Evolutionary conservation across 2,888 invertebrate species (phyloP), one percentile per base, ranked within the genome.

Genomic region (Quadriops clusia): DNA sequence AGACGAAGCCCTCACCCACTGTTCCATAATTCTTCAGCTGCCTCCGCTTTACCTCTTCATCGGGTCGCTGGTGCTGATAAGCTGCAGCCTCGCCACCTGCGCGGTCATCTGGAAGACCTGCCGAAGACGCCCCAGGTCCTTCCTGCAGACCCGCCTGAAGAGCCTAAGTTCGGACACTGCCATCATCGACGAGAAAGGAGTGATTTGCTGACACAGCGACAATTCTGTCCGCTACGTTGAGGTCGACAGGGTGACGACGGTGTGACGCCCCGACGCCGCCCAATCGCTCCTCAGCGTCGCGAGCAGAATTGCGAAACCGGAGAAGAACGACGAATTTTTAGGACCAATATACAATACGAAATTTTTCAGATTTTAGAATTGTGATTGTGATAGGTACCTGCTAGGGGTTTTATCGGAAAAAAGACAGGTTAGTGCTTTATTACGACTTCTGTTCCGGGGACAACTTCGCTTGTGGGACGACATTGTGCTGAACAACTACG

Each of bases 171-270:
- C 80, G 15, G 85, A 85, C 61, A 83, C 84, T 42, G 83, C 82
- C 41, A 81, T 83, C 40, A 74, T 84, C 50, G 84, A 83, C 49
- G 83, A 83, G 50, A 85, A 85, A 61, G 85, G 84, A 62, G 81
- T 85, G 66, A 84, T 86, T 74, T 85, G 86, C 86, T 87, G 87
- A 87, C 86, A 84, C 73, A 84, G 78, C 79, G 85, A 86, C 74
- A 83, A 83, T 81, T 85, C 86, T 77, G 86, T 85, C 67, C 82
- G 85, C 58, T 87, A 86, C 63, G 83, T 86, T 58, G 86, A 87
- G 64, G 77, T 87, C 49, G 87, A 87, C 61, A 74, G 86, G 41
- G 86, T 87, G 56, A 87, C 86, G 54, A 87, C 87, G 45, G 86
- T 87, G 70, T 87, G 84, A 86, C 74, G 67, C 36, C 39, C 39